These are phyloP conservation scores for Enhydra lutris DNA, from an alignment of 2,113 vertebrate genomes.

Conservation along the genomic window DNA sequence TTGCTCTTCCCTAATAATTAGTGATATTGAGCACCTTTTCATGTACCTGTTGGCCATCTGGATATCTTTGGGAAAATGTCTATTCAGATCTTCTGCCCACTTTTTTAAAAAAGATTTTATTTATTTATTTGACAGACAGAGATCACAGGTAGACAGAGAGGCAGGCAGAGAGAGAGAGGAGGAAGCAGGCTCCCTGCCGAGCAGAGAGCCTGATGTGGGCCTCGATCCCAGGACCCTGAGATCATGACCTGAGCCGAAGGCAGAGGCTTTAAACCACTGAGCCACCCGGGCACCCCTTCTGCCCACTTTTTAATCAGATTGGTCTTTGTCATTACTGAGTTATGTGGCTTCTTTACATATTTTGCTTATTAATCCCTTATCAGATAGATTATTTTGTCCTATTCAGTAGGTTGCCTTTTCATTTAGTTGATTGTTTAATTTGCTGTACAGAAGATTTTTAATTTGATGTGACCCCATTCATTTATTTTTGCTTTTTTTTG, in stretches of 20 bases:
- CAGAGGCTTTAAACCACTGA: too few species aligned
- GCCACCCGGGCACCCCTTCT: not conserved
- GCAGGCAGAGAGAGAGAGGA: too few species aligned
- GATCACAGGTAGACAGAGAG: too few species aligned
- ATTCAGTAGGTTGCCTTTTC: not conserved
- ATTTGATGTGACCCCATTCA: not conserved
- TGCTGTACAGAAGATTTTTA: not conserved
- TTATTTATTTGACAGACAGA: too few species aligned
- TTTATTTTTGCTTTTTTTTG: not conserved
- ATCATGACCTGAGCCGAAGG: too few species aligned
- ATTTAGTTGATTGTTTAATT: not conserved
- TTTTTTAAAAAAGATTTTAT: too few species aligned
- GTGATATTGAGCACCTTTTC: not conserved
- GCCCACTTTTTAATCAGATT: not conserved
- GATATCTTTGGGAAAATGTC: not conserved
- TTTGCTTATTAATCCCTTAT: not conserved
- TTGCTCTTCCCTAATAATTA: not conserved
- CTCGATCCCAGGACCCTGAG: too few species aligned
- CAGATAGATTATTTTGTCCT: not conserved
- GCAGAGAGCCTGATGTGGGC: too few species aligned
- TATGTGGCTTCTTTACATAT: not conserved
- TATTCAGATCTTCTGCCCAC: not conserved
- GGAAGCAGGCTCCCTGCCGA: too few species aligned
- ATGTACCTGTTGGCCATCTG: not conserved
- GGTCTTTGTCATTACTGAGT: not conserved